A percentile compares a stretch with the other conserved stretches of the same genome.
These are phyloP conservation scores for Lonchura striata DNA, from an alignment of 2,113 vertebrate genomes.

Conservation along the genomic window DNA sequence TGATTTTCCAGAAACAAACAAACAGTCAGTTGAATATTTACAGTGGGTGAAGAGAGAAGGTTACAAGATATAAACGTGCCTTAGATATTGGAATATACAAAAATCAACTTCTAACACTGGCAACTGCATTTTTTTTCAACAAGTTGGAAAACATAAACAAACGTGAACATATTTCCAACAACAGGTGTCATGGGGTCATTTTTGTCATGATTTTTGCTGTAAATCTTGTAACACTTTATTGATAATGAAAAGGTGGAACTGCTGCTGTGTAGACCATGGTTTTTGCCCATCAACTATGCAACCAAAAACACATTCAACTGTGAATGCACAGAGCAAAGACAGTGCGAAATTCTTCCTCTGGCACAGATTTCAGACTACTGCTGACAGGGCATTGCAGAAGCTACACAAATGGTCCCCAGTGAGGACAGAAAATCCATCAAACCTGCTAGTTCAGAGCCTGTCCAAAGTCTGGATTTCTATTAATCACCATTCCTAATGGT, in stretches of 20 bases:
- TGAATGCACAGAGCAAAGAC: background rate
- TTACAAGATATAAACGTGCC: background rate
- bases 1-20: conserved; percentile 68
- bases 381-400: background rate
- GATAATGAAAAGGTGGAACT: background rate
- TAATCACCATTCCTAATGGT: background rate
- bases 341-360: background rate
- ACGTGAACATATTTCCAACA: background rate
- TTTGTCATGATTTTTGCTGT: background rate
- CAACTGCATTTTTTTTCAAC: background rate
- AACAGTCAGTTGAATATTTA: background rate
- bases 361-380: background rate
- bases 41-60: background rate
- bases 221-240: background rate
- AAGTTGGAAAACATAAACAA: background rate
- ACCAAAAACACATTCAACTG: background rate
- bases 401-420: background rate
- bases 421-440: background rate
- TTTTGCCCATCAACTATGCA: too few species aligned
- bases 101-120: background rate
- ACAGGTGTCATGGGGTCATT: background rate
- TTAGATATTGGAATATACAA: background rate
- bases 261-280: background rate
- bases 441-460: background rate
- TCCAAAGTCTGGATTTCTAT: background rate